phyloP scores from a whole-genome alignment of 1,140 invertebrate species.

The Drosophila orena region DNA sequence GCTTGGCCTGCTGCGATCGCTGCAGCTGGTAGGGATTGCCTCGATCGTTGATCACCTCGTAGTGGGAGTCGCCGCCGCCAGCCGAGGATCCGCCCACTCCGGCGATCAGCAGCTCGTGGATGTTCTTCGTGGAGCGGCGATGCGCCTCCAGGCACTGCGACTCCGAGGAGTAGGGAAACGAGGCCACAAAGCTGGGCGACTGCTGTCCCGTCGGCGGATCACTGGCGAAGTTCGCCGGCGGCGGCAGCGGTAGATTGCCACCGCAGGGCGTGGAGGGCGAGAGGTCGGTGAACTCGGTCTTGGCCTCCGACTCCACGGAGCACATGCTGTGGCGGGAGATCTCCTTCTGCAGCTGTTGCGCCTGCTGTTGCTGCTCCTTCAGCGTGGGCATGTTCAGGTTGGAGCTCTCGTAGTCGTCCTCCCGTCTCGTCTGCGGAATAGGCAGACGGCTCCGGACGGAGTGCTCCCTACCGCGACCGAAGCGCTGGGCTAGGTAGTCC shows the following conservation, averaged over 20 bases:
- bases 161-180: constrained; percentile 80
- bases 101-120: constrained; percentile 83
- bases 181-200: constrained; percentile 75
- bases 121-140: constrained; percentile 82
- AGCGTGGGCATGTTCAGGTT: constrained; percentile 67
- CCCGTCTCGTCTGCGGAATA: constrained; percentile 85
- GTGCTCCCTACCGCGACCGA: constrained; percentile 86
- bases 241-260: constrained; percentile 44
- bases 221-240: constrained; percentile 69
- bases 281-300: constrained; percentile 84
- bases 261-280: constrained; percentile 81
- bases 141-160: constrained; percentile 82
- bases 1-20: constrained; percentile 53
- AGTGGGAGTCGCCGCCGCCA: constrained; percentile 39
- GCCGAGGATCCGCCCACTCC: constrained; percentile 51
- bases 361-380: constrained; percentile 62
- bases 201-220: constrained; percentile 58
- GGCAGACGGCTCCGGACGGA: constrained; percentile 87
- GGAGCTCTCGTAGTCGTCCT: constrained; percentile 76
- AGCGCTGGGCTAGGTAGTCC: constrained; percentile 86
- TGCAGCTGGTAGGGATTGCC: constrained; percentile 49
- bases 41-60: constrained; percentile 69
- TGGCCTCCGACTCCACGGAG: constrained; percentile 82
- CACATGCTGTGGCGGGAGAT: constrained; percentile 86
- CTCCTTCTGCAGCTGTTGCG: constrained; percentile 85